A percentile compares a stretch with the other conserved stretches of the same genome.
These are phyloP conservation scores for Calidris pygmaea DNA, from an alignment of 2,113 vertebrate species.

Conservation along the genomic window DNA sequence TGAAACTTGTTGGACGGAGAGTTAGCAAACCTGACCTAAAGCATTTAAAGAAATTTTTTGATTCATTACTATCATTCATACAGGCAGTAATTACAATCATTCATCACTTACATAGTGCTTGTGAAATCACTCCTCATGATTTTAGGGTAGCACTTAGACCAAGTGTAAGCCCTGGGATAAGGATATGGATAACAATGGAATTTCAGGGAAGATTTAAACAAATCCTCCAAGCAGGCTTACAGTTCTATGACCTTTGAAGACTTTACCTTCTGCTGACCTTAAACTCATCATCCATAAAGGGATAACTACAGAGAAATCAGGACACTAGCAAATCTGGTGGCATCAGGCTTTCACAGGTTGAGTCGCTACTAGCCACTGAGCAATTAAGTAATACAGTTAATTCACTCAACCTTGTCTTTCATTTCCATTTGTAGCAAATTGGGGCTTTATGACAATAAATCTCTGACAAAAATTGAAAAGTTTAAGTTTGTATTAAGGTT, in stretches of 20 bases:
- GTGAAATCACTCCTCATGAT: not conserved
- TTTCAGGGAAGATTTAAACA: slow-evolving; percentile 46
- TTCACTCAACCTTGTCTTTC: not conserved
- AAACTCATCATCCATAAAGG: not conserved
- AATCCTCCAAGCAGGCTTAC: not conserved
- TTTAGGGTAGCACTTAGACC: not conserved
- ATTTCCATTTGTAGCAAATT: not conserved
- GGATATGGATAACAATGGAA: slow-evolving; percentile 12
- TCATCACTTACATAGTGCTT: not conserved
- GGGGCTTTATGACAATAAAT: not conserved
- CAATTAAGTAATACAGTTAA: not conserved
- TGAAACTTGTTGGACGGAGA: not conserved
- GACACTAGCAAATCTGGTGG: not conserved
- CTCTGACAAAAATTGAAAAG: not conserved
- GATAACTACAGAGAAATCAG: not conserved
- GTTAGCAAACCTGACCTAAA: not conserved
- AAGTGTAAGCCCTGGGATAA: not conserved
- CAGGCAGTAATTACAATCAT: not conserved
- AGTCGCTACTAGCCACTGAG: not conserved
- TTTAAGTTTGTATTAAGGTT: not conserved
- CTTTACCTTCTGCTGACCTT: slow-evolving; percentile 30
- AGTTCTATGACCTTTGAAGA: not conserved
- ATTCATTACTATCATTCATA: not conserved
- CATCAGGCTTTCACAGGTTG: not conserved
- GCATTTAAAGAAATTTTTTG: not conserved